phyloP scores from a whole-genome alignment of 2,888 invertebrate genomes.

The Thysanoteuthis rhombus region DNA sequence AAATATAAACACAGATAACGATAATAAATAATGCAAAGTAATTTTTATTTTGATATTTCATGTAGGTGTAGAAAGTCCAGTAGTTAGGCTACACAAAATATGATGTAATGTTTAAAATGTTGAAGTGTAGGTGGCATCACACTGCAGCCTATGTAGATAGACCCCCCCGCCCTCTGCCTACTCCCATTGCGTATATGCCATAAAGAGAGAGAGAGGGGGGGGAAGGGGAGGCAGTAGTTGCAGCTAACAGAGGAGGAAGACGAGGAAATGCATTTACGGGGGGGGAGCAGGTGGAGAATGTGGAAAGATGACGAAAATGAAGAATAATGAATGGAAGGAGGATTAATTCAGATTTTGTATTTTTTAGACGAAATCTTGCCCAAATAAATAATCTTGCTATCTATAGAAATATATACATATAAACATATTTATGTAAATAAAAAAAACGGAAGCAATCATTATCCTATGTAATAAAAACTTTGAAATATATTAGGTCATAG shows the following conservation, averaged over 20 bases:
- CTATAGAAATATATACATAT: not conserved
- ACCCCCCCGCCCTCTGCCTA: not conserved
- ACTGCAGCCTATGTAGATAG: not conserved
- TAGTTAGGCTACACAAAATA: not conserved
- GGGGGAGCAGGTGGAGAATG: not conserved
- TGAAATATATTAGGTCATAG: no score
- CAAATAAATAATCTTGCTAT: not conserved
- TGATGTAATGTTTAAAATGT: not conserved
- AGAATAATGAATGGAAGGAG: not conserved
- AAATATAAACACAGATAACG: no score
- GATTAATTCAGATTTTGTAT: no score
- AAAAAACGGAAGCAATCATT: no score
- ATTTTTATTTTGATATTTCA: no score
- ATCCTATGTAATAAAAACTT: no score
- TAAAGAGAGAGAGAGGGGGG: not conserved
- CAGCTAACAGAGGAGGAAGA: not conserved
- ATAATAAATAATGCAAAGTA: no score
- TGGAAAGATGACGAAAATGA: not conserved
- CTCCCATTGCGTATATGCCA: not conserved
- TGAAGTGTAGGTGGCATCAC: not conserved
- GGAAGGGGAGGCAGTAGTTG: not conserved
- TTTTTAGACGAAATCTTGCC: not conserved
- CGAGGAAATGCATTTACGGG: not conserved
- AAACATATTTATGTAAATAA: conserved; percentile 22
- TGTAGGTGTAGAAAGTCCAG: no score